Base-by-base conservation (phyloP, 1,140 invertebrate genomes). In the Physella acuta region DNA sequence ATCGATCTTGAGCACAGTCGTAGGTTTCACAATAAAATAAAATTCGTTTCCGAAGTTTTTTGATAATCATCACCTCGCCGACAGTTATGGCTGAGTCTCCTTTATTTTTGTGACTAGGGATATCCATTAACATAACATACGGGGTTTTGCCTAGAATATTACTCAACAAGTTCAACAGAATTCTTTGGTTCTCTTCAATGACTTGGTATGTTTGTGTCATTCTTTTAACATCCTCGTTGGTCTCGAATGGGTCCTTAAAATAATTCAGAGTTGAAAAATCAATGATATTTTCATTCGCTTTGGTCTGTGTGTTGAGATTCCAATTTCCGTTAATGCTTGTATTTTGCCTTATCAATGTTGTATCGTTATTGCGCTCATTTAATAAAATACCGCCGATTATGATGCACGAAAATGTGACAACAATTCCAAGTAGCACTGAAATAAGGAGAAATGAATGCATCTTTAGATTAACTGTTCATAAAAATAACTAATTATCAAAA, bases 1-100 rank as follows among this genome's bases (percentile, higher is more conserved):
- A 36, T 1, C 53, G 1, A 1, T 51, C 44, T 11, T 63, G 24
- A 0, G 31, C 33, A 49, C 68, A 72, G 14, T 37, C 24, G n/a
- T 24, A 17, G 17, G 26, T 66, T 11, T 58, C 37, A 30, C 73
- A 71, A 44, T 71, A 65, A 62, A 52, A 76, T 1, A 75, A 31
- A 2, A 77, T 28, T 17, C 63, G n/a, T 0, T 73, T 62, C 16
- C 60, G 49, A 51, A 73, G 24, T 26, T 64, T 36, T 34, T 59
- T n/a, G n/a, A 77, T 36, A 0, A 77, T 16, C 3, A 30, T n/a
- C 17, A 71, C 24, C 33, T 77, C 59, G 5, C 75, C 75, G 24
- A 72, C 71, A 16, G 66, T 71, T 24, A 75, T 75, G 34, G 71
- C 63, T 3, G 72, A 65, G 53, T 75, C 75, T 1, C 75, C 75